phyloP scores from a whole-genome alignment of 23 tunicate genomes.

The Halocynthia aurantium region DNA sequence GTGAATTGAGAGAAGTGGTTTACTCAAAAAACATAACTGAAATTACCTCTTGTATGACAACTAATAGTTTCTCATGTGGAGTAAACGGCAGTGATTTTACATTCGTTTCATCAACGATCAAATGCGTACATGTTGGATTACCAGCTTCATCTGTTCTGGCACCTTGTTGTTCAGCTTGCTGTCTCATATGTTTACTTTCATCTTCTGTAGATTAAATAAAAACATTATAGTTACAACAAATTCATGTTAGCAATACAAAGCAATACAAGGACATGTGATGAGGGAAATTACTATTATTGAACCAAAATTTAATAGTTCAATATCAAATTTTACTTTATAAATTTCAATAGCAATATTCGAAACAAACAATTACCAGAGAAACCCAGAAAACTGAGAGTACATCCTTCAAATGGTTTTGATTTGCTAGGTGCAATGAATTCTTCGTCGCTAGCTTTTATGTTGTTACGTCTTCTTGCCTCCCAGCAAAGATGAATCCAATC shows the following conservation, averaged over 20 bases:
- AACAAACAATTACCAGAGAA: slow-evolving; percentile 47
- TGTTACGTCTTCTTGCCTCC: slow-evolving; percentile 42
- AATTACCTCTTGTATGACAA: slow-evolving; percentile 68
- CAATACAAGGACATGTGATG: background rate
- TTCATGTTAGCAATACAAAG: background rate
- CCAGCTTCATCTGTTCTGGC: slow-evolving; percentile 22
- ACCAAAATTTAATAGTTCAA: too few species aligned
- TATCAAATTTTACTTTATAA: too few species aligned
- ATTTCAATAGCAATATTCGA: background rate
- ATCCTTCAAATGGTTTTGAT: slow-evolving; percentile 90
- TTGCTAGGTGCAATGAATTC: slow-evolving; percentile 67
- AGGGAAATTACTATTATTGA: too few species aligned
- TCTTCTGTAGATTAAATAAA: slow-evolving; percentile 20
- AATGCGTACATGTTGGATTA: slow-evolving; percentile 59
- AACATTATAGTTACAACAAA: background rate
- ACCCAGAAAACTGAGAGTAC: slow-evolving; percentile 70
- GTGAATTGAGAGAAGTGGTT: background rate
- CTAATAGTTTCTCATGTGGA: slow-evolving; percentile 44
- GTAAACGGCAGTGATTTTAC: slow-evolving; percentile 50
- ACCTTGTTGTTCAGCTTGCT: slow-evolving; percentile 60
- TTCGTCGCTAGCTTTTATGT: slow-evolving; percentile 70
- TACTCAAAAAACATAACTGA: too few species aligned
- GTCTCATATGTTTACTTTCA: slow-evolving; percentile 70
- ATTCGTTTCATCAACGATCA: slow-evolving; percentile 61
- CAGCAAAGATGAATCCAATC: slow-evolving; percentile 90